These are phyloP conservation scores for Carollia perspicillata DNA, from an alignment of 2,113 vertebrate species.

Conservation along the genomic window DNA sequence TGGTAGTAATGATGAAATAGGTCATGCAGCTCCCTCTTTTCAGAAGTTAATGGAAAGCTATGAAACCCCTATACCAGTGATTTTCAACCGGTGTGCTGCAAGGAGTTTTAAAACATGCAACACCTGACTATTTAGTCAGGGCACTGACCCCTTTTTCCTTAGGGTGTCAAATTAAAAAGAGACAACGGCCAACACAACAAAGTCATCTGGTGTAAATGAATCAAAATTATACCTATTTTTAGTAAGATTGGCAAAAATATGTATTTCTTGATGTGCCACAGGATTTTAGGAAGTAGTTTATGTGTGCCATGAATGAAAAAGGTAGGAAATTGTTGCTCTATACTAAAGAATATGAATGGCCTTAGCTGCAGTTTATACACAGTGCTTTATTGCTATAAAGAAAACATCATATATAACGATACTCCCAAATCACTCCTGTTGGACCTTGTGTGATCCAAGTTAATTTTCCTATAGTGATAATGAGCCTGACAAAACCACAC, in stretches of 20 bases:
- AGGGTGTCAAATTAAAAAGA: background rate
- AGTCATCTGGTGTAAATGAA: background rate
- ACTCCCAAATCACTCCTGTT: conserved; percentile 16
- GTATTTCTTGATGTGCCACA: background rate
- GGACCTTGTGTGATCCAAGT: background rate
- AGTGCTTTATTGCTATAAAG: background rate
- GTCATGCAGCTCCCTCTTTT: background rate
- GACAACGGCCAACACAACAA: background rate
- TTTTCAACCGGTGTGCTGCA: background rate
- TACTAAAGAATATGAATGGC: background rate
- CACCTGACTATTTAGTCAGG: background rate
- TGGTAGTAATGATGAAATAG: conserved; percentile 9
- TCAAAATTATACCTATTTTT: background rate
- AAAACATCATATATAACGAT: background rate
- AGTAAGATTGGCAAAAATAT: background rate
- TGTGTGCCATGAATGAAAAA: background rate
- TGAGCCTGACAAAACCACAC: conserved; percentile 36
- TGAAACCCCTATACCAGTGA: background rate
- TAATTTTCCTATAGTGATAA: conserved; percentile 28
- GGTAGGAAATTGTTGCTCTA: background rate
- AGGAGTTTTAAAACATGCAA: background rate
- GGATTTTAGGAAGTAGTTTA: background rate
- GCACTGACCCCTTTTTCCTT: background rate
- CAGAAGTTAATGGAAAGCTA: conserved; percentile 14
- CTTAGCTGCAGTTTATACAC: background rate